Evolutionary conservation across 2,113 vertebrate genomes (phyloP), one percentile per base, ranked within the genome.

Genomic region (Ctenodactylus gundi): DNA sequence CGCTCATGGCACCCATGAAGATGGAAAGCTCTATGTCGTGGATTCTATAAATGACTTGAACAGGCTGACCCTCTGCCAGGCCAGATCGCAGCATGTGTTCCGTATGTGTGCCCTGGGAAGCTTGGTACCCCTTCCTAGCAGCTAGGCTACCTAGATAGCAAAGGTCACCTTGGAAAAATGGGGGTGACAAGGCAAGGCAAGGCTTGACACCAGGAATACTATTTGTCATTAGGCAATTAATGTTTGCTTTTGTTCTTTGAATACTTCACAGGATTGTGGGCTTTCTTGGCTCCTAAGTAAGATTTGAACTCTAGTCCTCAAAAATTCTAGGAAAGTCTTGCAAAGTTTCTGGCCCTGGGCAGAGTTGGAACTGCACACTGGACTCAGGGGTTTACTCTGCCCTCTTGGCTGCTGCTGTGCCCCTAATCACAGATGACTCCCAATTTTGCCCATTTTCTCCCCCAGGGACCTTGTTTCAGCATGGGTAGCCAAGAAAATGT

Each of bases 21-120:
- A 98, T 75, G 96, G 98, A 93, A 98, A 98, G 80, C 98, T 99
- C 68, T 99, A 98, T 34, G 97, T 98, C 21, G 98, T 98, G 68
- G 98, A 99, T 96, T 99, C 98, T 34, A 97, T 99, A 93, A 99
- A 98, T 34, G 98, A 99, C 81, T 95, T 99, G 68, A 98, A 98
- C 97, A 98, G 97, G 70, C 94, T 98, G 18, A 98, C 93, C 39
- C 89, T 98, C 92, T 98, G 98, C 84, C 95, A 96, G 8, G 94
- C 82, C 4, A 97, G 87, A 78, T 97, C 97, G 0, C 97, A 97
- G 2, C 94, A 3, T 14, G 68, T 78, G 0, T 91, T 97, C 70
- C 77, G 98, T 99, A 97, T 0, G 98, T 98, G 31, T 64, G 46
- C 44, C 51, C 46, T 12, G 3, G 21, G 1, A 49, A 83, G 36